Evolutionary conservation across 2,113 vertebrate genomes (phyloP).

Genomic region (Alces alces): DNA sequence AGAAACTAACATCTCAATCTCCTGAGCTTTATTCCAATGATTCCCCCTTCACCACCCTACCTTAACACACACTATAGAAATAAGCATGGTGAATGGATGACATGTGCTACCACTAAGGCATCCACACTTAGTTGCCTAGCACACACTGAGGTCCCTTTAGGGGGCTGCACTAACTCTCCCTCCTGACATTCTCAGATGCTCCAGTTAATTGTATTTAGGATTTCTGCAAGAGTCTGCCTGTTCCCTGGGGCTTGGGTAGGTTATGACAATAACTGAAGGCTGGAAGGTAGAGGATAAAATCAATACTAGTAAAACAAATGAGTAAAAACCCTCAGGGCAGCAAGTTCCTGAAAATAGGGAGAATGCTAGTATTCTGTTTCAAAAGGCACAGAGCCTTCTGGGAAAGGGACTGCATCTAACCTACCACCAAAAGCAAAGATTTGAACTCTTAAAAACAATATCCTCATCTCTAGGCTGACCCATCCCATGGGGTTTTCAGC

Average conservation of each 20-base stretch:
- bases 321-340: background rate
- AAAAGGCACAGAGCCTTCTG: slow-evolving; percentile 40
- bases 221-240: background rate
- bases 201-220: background rate
- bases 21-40: background rate
- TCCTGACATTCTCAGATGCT: background rate
- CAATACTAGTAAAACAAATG: slow-evolving; percentile 43
- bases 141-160: background rate
- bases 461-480: background rate
- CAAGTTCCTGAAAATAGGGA: slow-evolving; percentile 9
- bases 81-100: background rate
- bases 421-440: slow-evolving; percentile 23
- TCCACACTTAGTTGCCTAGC: background rate
- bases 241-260: slow-evolving; percentile 12
- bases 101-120: background rate
- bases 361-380: slow-evolving; percentile 28
- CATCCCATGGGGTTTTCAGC: background rate
- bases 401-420: slow-evolving; percentile 32
- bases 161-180: background rate
- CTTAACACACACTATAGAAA: background rate
- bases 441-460: slow-evolving; percentile 21
- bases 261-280: slow-evolving; percentile 34
- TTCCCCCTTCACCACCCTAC: background rate
- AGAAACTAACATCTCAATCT: background rate
- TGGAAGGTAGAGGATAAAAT: slow-evolving; percentile 47